Base-by-base conservation (phyloP, 37 sponge, comb jelly and placozoan genomes). In the Halichondria panicea region DNA sequence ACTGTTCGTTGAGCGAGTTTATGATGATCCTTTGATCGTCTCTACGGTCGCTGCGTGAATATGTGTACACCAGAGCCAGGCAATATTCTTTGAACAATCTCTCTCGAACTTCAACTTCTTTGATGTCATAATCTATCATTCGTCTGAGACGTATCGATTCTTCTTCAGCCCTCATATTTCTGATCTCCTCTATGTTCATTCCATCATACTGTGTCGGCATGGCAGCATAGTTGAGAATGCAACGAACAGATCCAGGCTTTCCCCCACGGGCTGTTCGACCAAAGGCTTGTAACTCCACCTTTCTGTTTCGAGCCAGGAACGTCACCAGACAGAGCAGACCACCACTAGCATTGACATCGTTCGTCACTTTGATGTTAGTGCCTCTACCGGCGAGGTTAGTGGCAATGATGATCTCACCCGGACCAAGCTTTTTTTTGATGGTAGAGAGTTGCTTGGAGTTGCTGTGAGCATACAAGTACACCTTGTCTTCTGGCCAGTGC, bases 341-440 rank as follows among this genome's bases (percentile, higher is more conserved):
- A 11, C 76, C 76, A 75, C 48, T 41, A 3, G 6, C 63, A 43
- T 61, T 75, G 19, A 75, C 76, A 8, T 60, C 63, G 25, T 62
- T 48, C 4, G 25, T 61, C 11, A 75, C 44, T 38, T 31, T 59
- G 21, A 75, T 62, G 50, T 75, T 35, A 33, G 76, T 75, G 2
- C 76, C 76, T 30, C 76, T 44, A 25, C 76, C 76, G n/a, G 76
- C 76, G 3, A 75, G 64, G 50, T 75, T 75, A 12, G 76, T 75
- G 13, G 76, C 76, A 39, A 75, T 37, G n/a, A 75, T 34, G 48
- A 75, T 61, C 12, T 75, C 76, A 40, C 64, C 63, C 21, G 72
- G 34, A 33, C n/a, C 35, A 19, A 43, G 18, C 34, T 41, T 22
- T 41, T 62, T 34, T 22, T 31, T 60, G 6, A 35, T 30, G 38